A percentile compares a stretch with the other conserved stretches of the same genome.
Evolutionary conservation across 2,113 vertebrate species (phyloP).

Genomic region (Prionailurus bengalensis): DNA sequence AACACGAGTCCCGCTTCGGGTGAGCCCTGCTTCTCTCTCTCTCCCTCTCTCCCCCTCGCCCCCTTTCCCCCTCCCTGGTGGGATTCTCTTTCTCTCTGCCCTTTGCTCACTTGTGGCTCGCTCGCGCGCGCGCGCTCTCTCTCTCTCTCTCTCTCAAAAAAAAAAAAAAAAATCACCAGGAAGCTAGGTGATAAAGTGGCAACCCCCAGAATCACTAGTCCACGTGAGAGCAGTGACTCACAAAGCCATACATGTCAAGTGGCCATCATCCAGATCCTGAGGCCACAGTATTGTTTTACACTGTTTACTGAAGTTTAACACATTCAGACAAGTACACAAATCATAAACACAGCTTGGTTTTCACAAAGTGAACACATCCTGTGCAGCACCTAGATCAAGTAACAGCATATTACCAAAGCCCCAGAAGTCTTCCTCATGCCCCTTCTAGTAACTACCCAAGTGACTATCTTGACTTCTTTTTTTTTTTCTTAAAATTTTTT

Average conservation of each 20-base stretch:
- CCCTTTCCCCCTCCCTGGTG: no score
- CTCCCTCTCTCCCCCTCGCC: no score
- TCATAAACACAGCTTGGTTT: not conserved
- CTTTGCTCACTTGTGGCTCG: no score
- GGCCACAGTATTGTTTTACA: not conserved
- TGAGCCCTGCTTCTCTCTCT: no score
- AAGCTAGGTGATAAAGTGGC: not conserved
- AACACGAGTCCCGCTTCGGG: no score
- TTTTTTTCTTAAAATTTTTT: no score
- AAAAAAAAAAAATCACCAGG: not conserved
- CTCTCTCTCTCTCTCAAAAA: no score
- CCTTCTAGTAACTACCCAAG: not conserved
- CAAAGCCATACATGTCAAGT: not conserved
- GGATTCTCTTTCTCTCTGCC: no score
- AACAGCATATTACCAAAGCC: not conserved
- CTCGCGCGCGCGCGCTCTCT: accelerated
- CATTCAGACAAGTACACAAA: not conserved
- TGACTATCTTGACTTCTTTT: not conserved
- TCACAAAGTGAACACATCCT: not conserved
- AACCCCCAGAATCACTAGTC: not conserved
- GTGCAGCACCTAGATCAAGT: not conserved
- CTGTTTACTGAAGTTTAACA: not conserved
- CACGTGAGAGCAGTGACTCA: not conserved
- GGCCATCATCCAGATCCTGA: not conserved
- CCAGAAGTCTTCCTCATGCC: not conserved